phyloP scores from a whole-genome alignment of 2,113 vertebrate genomes.

The Pseudorectes ferrugineus region DNA sequence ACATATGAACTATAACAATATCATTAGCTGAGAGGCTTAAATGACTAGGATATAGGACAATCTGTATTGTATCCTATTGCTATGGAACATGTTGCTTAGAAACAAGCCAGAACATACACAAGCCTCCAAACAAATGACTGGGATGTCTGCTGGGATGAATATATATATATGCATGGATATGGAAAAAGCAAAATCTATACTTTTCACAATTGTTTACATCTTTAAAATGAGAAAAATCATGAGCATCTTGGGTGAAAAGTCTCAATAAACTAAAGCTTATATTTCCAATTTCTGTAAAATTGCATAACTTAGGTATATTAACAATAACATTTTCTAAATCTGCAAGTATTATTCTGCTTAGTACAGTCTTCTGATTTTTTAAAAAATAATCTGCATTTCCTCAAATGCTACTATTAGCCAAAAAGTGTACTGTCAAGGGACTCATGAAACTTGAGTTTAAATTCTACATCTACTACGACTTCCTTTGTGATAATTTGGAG shows the following conservation, averaged over 20 bases:
- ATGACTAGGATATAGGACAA: background rate
- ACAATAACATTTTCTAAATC: background rate
- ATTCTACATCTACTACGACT: background rate
- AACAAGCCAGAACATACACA: constrained; percentile 13
- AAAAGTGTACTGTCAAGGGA: background rate
- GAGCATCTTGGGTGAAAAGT: background rate
- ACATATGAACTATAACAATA: background rate
- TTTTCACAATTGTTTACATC: background rate
- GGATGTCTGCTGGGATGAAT: background rate
- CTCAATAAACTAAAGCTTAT: background rate
- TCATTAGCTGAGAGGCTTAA: background rate
- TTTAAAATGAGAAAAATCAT: background rate
- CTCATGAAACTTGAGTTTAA: background rate
- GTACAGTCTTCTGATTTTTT: background rate
- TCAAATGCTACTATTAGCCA: background rate
- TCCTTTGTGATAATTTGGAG: background rate
- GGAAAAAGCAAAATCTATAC: background rate
- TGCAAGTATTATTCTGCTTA: background rate
- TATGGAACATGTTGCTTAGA: constrained; percentile 37
- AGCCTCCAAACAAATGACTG: background rate
- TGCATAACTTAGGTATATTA: background rate
- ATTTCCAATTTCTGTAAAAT: background rate
- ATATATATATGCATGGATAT: background rate
- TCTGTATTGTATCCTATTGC: background rate
- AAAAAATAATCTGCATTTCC: background rate